Evolutionary conservation across 2,797 vertebrate genomes (phyloP).

Genomic region (Helicolenus hilgendorfi): DNA sequence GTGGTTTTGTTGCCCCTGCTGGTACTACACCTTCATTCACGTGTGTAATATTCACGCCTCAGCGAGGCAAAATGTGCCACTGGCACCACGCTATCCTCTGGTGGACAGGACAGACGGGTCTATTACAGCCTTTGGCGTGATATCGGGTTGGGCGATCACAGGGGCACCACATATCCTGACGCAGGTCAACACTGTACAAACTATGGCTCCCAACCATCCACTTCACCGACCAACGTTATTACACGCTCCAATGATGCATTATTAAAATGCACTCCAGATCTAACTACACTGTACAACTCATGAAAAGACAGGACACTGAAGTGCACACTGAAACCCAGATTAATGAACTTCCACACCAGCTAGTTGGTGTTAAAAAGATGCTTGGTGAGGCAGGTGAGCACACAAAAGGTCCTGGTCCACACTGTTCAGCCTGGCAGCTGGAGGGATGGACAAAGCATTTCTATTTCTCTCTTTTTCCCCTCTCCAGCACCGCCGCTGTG

Average conservation of each 20-base stretch:
- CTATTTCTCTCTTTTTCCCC: not conserved
- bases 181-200: too few relatives aligned
- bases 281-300: not conserved
- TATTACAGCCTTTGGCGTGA: too few relatives aligned
- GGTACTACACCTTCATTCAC: too few relatives aligned
- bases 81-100: too few relatives aligned
- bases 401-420: not conserved
- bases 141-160: too few relatives aligned
- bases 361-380: not conserved
- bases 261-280: not conserved
- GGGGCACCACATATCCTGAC: too few relatives aligned
- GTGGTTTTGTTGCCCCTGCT: too few relatives aligned
- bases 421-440: not conserved
- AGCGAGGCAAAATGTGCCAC: fast-evolving
- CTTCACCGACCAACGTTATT: not conserved
- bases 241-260: not conserved
- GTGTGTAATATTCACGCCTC: too few relatives aligned
- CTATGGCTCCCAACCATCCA: not conserved
- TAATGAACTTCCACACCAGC: constrained; percentile 3
- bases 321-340: not conserved
- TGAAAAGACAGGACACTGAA: not conserved
- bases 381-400: not conserved
- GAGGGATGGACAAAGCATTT: not conserved
- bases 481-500: not conserved
- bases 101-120: too few relatives aligned